A percentile compares a stretch with the other conserved stretches of the same genome.
These are phyloP conservation scores for Paramormyrops hopkinsi DNA, from an alignment of 2,797 vertebrate genomes.

Conservation along the genomic window DNA sequence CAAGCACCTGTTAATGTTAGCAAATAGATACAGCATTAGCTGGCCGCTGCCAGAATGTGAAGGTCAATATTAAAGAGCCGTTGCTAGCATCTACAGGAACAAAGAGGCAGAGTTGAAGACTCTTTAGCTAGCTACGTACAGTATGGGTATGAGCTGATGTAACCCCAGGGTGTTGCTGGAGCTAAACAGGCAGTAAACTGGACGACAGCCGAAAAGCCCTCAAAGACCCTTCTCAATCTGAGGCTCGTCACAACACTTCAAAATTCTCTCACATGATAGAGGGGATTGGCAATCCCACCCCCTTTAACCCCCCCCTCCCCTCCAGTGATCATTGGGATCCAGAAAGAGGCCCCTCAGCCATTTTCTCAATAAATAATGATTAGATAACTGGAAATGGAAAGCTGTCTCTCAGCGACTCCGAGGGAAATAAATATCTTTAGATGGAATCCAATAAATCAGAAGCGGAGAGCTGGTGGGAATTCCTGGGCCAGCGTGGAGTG, in stretches of 20 bases:
- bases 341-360: constrained; percentile 32
- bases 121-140: not conserved
- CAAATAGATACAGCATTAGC: not conserved
- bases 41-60: not conserved
- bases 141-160: not conserved
- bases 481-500: constrained; percentile 39
- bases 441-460: constrained; percentile 54
- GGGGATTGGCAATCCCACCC: constrained; percentile 8
- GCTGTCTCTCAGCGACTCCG: constrained; percentile 43
- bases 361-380: constrained; percentile 58
- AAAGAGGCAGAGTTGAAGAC: not conserved
- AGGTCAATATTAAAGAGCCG: not conserved
- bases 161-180: not conserved
- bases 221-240: constrained; percentile 22
- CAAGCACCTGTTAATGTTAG: not conserved
- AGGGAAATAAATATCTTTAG: constrained; percentile 54
- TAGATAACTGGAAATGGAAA: constrained; percentile 52
- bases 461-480: constrained; percentile 42
- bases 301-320: not conserved
- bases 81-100: not conserved
- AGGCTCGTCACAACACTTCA: constrained; percentile 30
- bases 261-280: constrained; percentile 18
- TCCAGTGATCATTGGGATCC: not conserved
- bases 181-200: constrained; percentile 24
- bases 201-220: constrained; percentile 26